A percentile compares a stretch with the other conserved stretches of the same genome.
Evolutionary conservation across 2,888 invertebrate genomes (phyloP).

Genomic region (Trissonchulus latispiculum): DNA sequence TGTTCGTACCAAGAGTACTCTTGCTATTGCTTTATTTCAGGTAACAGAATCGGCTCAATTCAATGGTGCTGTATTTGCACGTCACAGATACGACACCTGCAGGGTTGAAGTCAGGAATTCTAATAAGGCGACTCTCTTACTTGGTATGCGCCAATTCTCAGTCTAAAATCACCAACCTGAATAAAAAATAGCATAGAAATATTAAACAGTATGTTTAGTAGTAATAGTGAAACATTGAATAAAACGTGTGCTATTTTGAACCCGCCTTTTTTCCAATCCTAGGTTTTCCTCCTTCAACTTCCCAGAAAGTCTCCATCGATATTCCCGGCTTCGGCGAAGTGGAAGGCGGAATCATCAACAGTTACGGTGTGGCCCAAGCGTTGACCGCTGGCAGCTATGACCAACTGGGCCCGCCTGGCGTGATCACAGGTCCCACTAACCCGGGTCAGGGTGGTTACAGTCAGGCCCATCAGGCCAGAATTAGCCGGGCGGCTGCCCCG

Average conservation of each 20-base stretch:
- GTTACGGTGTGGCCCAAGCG: conserved; percentile 31
- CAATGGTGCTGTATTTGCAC: conserved; percentile 42
- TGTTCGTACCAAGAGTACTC: too few relatives aligned
- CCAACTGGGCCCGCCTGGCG: conserved; percentile 19
- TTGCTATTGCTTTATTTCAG: not conserved
- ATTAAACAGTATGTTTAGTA: too few relatives aligned
- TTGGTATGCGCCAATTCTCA: too few relatives aligned
- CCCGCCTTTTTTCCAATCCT: too few relatives aligned
- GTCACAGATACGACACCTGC: conserved; percentile 43
- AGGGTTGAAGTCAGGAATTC: conserved; percentile 36
- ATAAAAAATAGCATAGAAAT: too few relatives aligned
- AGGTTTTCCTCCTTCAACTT: not conserved
- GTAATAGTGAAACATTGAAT: too few relatives aligned
- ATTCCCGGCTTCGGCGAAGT: not conserved
- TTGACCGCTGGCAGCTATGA: conserved; percentile 28
- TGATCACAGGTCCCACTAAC: not conserved
- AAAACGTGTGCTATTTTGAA: too few relatives aligned
- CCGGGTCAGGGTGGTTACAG: conserved; percentile 11
- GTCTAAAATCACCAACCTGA: too few relatives aligned
- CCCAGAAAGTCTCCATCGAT: not conserved
- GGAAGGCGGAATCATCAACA: not conserved
- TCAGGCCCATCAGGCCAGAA: not conserved
- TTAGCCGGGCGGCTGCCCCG: too few relatives aligned
- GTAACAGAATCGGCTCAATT: conserved; percentile 25
- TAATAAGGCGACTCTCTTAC: conserved; percentile 7